A percentile compares a stretch with the other conserved stretches of the same genome.
Conservation (phyloP, 2,113 vertebrate species). For the Turdus rufiventris region DNA sequence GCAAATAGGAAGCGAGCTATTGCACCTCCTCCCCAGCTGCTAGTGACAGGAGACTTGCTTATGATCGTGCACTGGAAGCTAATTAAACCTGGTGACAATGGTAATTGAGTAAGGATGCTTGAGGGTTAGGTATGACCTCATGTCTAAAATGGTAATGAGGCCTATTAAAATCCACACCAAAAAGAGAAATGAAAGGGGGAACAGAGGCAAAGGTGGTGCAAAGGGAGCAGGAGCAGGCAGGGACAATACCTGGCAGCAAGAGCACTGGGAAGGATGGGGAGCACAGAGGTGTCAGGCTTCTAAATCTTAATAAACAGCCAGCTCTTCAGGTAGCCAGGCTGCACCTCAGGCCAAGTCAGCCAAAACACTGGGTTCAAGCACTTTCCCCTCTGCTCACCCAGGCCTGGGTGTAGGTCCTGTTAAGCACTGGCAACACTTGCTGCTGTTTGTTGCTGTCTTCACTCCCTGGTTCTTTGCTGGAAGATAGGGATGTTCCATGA, state of each 20-base stretch:
- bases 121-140: conserved; percentile 62
- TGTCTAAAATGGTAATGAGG: conserved; percentile 66
- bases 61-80: conserved; percentile 35
- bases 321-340: not conserved
- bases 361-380: not conserved
- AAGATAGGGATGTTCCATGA: not conserved
- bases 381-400: not conserved
- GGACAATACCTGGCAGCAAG: not conserved
- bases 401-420: not conserved
- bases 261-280: not conserved
- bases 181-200: conserved; percentile 5
- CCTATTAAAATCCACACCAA: conserved; percentile 32
- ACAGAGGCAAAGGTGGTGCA: not conserved
- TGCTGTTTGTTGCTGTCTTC: not conserved
- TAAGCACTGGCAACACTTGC: fast-evolving
- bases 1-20: not conserved
- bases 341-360: not conserved
- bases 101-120: conserved; percentile 56
- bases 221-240: not conserved
- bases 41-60: not conserved
- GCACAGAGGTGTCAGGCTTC: not conserved
- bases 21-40: not conserved
- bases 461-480: not conserved
- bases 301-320: not conserved
- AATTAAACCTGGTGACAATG: conserved; percentile 56